phyloP scores from a whole-genome alignment of 2,888 invertebrate genomes.

The Drosophila austrosaltans region DNA sequence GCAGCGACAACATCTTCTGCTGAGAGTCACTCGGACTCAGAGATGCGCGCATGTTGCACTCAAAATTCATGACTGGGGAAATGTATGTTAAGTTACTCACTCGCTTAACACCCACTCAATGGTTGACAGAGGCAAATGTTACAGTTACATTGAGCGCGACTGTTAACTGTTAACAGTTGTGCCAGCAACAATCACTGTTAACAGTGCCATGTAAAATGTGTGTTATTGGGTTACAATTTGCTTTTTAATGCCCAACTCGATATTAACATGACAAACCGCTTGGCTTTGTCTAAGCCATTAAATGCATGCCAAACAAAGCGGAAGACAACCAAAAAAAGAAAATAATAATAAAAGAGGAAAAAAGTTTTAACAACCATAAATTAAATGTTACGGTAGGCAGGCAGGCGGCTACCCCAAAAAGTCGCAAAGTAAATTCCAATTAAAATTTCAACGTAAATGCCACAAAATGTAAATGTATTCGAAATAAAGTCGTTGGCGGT shows the following conservation, averaged over 20 bases:
- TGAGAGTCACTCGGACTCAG: slow-evolving; percentile 44
- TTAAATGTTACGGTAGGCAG: slow-evolving; percentile 47
- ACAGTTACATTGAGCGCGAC: background rate
- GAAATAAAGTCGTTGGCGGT: slow-evolving; percentile 69
- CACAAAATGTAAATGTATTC: slow-evolving; percentile 77
- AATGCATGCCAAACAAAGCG: slow-evolving; percentile 68
- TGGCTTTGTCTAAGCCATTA: slow-evolving; percentile 68
- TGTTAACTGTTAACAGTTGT: slow-evolving; percentile 5
- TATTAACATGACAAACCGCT: slow-evolving; percentile 30
- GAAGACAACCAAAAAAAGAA: slow-evolving; percentile 41
- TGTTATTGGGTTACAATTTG: slow-evolving; percentile 53
- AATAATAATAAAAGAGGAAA: background rate
- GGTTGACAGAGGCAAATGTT: background rate
- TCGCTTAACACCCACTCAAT: slow-evolving; percentile 33
- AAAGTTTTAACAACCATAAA: slow-evolving; percentile 65
- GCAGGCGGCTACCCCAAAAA: slow-evolving; percentile 48
- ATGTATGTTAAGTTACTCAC: slow-evolving; percentile 36
- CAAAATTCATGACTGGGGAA: slow-evolving; percentile 34
- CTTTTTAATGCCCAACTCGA: slow-evolving; percentile 28
- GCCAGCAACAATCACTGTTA: slow-evolving; percentile 29
- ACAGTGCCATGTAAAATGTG: slow-evolving; percentile 43
- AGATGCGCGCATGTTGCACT: slow-evolving; percentile 70
- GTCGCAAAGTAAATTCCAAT: slow-evolving; percentile 76
- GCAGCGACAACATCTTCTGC: slow-evolving; percentile 25
- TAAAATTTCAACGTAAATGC: slow-evolving; percentile 76